Evolutionary conservation across 2,113 vertebrate genomes (phyloP).

Genomic region (Cyanistes caeruleus): DNA sequence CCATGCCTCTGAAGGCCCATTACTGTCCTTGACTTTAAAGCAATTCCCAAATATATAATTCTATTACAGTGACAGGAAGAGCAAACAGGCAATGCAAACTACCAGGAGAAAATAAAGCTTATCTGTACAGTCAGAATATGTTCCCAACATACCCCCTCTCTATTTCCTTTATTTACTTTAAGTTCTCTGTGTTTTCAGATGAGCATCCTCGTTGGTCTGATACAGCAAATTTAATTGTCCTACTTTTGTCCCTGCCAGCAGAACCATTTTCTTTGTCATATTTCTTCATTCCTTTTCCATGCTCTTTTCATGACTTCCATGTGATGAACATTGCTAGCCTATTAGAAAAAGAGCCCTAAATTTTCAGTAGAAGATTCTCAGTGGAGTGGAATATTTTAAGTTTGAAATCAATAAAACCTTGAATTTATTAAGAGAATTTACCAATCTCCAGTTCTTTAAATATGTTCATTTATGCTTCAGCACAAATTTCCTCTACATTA

Average conservation of each 20-base stretch:
- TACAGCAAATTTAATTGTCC: not conserved
- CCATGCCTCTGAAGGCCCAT: not conserved
- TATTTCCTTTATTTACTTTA: not conserved
- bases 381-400: slow-evolving; percentile 8
- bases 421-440: not conserved
- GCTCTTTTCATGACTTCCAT: not conserved
- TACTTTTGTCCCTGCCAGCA: not conserved
- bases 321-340: not conserved
- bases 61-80: not conserved
- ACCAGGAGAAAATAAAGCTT: not conserved
- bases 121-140: not conserved
- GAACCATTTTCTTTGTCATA: not conserved
- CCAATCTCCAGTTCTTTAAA: not conserved
- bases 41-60: not conserved
- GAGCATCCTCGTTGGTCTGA: not conserved
- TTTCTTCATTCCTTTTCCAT: not conserved
- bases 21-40: not conserved
- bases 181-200: not conserved
- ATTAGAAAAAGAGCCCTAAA: not conserved
- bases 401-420: slow-evolving; percentile 4
- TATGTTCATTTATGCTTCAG: not conserved
- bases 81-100: not conserved
- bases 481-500: not conserved
- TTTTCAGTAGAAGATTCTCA: not conserved
- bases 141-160: not conserved